Percentiles rank a stretch among this genome's conserved stretches.
Conservation (phyloP, 1,140 invertebrate species). For the Zaprionus africanus region DNA sequence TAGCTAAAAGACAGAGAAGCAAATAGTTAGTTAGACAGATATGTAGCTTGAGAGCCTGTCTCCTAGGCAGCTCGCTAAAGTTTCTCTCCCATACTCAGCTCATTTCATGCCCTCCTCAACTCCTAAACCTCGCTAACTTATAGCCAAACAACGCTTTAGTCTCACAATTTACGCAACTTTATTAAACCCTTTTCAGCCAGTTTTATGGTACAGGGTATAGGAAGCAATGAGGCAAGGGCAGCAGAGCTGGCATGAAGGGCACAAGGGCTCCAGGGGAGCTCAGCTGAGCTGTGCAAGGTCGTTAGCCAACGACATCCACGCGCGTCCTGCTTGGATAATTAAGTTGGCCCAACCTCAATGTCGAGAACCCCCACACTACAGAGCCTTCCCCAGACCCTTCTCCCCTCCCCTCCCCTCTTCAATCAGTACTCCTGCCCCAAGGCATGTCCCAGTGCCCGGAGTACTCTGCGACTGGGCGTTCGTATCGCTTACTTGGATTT, state of each 20-base stretch:
- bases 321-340: slow-evolving; percentile 45
- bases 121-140: neutral
- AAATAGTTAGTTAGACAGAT: neutral
- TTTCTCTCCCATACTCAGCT: neutral
- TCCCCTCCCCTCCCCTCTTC: too few species aligned
- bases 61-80: neutral
- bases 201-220: slow-evolving; percentile 28
- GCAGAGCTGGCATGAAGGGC: neutral
- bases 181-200: slow-evolving; percentile 27
- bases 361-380: too few species aligned
- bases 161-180: slow-evolving; percentile 5
- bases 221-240: slow-evolving; percentile 6
- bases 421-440: neutral
- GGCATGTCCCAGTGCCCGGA: neutral
- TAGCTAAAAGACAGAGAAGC: neutral
- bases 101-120: neutral
- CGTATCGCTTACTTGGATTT: slow-evolving; percentile 41
- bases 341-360: slow-evolving; percentile 41
- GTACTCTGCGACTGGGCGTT: slow-evolving; percentile 12
- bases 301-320: slow-evolving; percentile 43
- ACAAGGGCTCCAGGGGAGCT: neutral
- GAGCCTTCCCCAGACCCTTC: neutral
- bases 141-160: neutral
- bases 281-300: slow-evolving; percentile 27
- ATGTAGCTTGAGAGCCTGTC: neutral